A percentile compares a stretch with the other conserved stretches of the same genome.
These are phyloP conservation scores for Charina bottae DNA, from an alignment of 2,113 vertebrate genomes.

Conservation along the genomic window DNA sequence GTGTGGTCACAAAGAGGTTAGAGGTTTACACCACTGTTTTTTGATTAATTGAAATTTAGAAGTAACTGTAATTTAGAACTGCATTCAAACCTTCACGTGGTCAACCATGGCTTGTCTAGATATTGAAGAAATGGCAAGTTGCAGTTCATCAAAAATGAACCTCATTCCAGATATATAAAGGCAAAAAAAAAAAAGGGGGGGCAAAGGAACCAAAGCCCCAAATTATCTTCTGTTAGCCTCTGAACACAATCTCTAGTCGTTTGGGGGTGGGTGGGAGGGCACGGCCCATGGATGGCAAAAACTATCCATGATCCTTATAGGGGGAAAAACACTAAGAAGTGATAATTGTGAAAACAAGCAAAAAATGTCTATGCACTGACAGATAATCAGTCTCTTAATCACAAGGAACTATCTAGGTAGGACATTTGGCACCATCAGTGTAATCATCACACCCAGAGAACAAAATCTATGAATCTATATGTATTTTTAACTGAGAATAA, in stretches of 20 bases:
- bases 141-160: not conserved
- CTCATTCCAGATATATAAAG: not conserved
- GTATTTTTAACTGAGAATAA: slow-evolving; percentile 4
- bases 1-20: not conserved
- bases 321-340: not conserved
- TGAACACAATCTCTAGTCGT: not conserved
- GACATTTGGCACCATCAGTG: not conserved
- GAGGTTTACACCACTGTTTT: not conserved
- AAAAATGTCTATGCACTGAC: not conserved
- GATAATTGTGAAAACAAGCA: not conserved
- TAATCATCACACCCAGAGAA: not conserved
- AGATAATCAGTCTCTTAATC: not conserved
- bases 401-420: not conserved
- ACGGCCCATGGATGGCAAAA: not conserved
- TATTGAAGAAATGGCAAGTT: not conserved
- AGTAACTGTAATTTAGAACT: not conserved
- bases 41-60: not conserved
- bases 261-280: not conserved
- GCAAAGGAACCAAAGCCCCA: not conserved
- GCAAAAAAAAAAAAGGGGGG: too few species aligned
- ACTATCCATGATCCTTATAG: not conserved
- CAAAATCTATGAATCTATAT: not conserved
- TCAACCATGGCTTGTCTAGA: not conserved
- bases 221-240: not conserved
- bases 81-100: not conserved